Evolutionary conservation across 2,797 vertebrate genomes (phyloP).

Genomic region (Oreochromis grahami): DNA sequence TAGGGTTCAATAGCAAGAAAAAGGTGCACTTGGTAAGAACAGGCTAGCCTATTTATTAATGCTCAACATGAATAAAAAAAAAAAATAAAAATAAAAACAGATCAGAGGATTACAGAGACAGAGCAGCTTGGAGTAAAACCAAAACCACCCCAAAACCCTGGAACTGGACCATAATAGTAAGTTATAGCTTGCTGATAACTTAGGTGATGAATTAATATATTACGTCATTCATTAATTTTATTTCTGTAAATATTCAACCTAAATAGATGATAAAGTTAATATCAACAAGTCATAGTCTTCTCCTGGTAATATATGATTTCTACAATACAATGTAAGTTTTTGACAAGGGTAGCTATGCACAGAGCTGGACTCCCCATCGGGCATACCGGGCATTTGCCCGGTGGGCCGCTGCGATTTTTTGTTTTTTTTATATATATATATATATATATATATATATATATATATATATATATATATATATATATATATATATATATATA

Average conservation of each 20-base stretch:
- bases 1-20: not conserved
- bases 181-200: not conserved
- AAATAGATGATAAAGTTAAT: not conserved
- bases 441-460: no score
- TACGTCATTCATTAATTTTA: not conserved
- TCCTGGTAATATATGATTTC: not conserved
- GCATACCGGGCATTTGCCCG: no score
- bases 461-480: no score
- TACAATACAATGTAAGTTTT: not conserved
- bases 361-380: no score
- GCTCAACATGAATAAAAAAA: not conserved
- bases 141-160: not conserved
- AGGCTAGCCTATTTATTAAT: not conserved
- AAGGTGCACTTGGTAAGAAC: not conserved
- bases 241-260: not conserved
- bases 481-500: no score
- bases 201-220: not conserved
- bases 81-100: no score
- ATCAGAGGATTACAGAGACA: not conserved
- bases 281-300: not conserved
- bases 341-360: not conserved
- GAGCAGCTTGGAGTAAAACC: not conserved
- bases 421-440: no score
- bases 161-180: not conserved
- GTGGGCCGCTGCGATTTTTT: no score